Base-by-base conservation (phyloP, 2,888 invertebrate species). In the Orthonychiurus folsomi region DNA sequence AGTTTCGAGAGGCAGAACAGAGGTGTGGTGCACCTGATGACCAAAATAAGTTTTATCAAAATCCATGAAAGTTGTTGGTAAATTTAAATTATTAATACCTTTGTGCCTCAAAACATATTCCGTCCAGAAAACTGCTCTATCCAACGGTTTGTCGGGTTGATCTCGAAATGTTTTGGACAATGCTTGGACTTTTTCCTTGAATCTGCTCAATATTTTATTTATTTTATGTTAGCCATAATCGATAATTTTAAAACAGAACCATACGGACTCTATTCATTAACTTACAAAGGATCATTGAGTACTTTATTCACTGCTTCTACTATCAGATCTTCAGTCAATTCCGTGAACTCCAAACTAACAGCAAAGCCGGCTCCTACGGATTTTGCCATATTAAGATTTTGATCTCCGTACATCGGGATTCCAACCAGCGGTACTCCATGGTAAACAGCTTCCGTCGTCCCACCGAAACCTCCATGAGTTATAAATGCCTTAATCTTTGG, bases 381-480 rank as follows among this genome's bases (percentile, higher is more conserved):
- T 0, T 81, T 79, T 0, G 81, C 82, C 0, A 83, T 78, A 73
- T 86, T 86, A 28, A 76, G 71, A 69, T 78, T 79, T 75, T 86
- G 86, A 76, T 87, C 87, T 2, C 85, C 86, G 72, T 81, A 86
- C 77, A 86, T 82, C 0, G 86, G 86, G 28, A 86, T 81, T 0
- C 82, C 77, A 15, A 86, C 75, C 61, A 85, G 79, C 0, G 86
- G 85, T 9, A 85, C 83, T 3, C 84, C 86, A 66, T 82, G 82
- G 69, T 83, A 81, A 1, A 82, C 81, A 0, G 85, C 83, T 75
- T 88, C 88, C 1, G 85, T 82, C 28, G 83, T 76, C 60, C 87
- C 86, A 71, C 88, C 80, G 73, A 87, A 82, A 0, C 88, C 89
- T 0, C 85, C 87, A 74, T 89, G 88, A 0, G 85, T 84, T 68